Conservation (phyloP, 2,888 invertebrate genomes). For the Fragum fragum region DNA sequence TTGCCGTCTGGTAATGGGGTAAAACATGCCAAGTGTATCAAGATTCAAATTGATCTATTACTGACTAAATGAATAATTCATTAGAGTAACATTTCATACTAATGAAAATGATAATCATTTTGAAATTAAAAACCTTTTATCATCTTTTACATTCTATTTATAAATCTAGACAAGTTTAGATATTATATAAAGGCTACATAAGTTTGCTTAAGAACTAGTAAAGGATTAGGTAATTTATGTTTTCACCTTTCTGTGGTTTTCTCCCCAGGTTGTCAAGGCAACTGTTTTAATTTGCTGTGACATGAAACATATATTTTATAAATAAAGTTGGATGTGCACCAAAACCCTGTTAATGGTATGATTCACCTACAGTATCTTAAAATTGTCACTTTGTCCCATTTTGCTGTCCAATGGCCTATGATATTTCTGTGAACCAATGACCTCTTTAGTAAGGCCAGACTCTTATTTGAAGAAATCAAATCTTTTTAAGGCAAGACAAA, state of each 20-base stretch:
- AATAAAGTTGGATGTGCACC: slow-evolving; percentile 19
- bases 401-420: too few relatives aligned
- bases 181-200: too few relatives aligned
- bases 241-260: slow-evolving; percentile 9
- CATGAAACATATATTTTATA: slow-evolving; percentile 25
- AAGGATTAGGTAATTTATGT: slow-evolving; percentile 6
- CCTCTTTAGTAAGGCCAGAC: too few relatives aligned
- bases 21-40: not conserved
- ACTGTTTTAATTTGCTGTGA: slow-evolving; percentile 10
- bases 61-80: not conserved
- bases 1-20: too few relatives aligned
- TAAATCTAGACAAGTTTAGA: too few relatives aligned
- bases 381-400: too few relatives aligned
- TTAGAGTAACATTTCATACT: not conserved
- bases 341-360: not conserved
- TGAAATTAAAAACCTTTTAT: too few relatives aligned
- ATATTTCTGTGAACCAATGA: too few relatives aligned
- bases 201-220: not conserved
- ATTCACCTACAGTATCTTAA: not conserved
- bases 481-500: too few relatives aligned
- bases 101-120: too few relatives aligned
- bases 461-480: too few relatives aligned
- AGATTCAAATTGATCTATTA: not conserved
- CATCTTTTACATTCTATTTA: too few relatives aligned
- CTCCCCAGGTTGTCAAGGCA: slow-evolving; percentile 8